phyloP scores from a whole-genome alignment of 2,113 vertebrate species.

The Emydura subglobosa region DNA sequence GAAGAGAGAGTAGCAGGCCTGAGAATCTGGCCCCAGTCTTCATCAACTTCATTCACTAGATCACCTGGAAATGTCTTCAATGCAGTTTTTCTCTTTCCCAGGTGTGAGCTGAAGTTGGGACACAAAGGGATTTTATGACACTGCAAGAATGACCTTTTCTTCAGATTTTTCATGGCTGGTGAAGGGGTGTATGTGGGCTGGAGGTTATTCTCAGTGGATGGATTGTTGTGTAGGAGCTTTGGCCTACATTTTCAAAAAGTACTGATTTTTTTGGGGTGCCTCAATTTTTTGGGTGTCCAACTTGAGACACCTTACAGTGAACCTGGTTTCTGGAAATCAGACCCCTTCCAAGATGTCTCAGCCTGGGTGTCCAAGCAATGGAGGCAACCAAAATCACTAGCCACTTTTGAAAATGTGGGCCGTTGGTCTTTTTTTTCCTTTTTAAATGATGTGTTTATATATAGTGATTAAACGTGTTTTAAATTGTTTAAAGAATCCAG shows the following conservation, averaged over 20 bases:
- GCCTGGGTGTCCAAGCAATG: background rate
- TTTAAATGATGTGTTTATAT: background rate
- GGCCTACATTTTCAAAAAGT: background rate
- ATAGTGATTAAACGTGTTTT: background rate
- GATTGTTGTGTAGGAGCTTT: background rate
- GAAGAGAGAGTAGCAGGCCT: background rate
- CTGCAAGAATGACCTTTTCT: background rate
- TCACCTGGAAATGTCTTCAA: background rate
- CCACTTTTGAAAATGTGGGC: background rate
- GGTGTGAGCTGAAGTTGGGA: background rate
- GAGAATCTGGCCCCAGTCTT: background rate
- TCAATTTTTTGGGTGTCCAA: accelerated
- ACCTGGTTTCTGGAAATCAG: background rate
- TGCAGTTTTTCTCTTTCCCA: background rate
- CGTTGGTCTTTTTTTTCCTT: background rate
- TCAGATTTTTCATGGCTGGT: background rate
- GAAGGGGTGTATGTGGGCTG: background rate
- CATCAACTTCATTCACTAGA: background rate
- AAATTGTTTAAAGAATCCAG: background rate
- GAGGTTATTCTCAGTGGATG: background rate
- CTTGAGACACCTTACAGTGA: background rate
- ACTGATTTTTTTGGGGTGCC: background rate
- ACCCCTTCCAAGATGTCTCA: background rate
- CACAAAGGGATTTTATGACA: background rate
- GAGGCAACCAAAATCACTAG: background rate